Conservation (phyloP, 2,888 invertebrate genomes). For the Phragmatobia fuliginosa region DNA sequence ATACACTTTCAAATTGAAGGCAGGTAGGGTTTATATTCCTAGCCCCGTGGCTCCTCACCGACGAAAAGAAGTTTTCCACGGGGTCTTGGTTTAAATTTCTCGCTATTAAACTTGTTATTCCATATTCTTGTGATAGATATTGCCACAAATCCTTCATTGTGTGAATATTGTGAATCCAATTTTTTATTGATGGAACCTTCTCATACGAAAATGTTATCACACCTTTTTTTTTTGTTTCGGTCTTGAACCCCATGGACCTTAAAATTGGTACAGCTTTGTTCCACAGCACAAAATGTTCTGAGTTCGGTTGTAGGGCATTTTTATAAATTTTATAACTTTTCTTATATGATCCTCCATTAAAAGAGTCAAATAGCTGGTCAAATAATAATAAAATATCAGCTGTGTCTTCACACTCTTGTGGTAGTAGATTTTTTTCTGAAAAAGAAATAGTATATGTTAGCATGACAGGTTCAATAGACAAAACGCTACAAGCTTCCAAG, state of each 20-base stretch:
- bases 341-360: background rate
- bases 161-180: constrained; percentile 1
- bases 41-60: background rate
- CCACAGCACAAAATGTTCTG: background rate
- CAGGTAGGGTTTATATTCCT: background rate
- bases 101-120: no score
- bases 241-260: background rate
- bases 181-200: background rate
- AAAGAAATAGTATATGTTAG: no score
- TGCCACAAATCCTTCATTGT: constrained; percentile 1
- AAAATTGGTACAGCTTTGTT: constrained; percentile 2
- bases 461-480: no score
- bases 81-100: background rate
- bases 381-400: background rate
- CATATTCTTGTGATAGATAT: background rate
- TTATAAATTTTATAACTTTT: no score
- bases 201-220: background rate
- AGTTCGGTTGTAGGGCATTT: background rate
- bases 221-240: background rate
- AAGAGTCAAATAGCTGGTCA: background rate
- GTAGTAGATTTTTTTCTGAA: background rate
- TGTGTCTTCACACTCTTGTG: background rate
- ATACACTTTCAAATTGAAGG: background rate
- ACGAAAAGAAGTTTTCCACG: constrained; percentile 1
- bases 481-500: no score